These are phyloP conservation scores for Crematogaster levior DNA, from an alignment of 2,888 invertebrate genomes.

Conservation along the genomic window DNA sequence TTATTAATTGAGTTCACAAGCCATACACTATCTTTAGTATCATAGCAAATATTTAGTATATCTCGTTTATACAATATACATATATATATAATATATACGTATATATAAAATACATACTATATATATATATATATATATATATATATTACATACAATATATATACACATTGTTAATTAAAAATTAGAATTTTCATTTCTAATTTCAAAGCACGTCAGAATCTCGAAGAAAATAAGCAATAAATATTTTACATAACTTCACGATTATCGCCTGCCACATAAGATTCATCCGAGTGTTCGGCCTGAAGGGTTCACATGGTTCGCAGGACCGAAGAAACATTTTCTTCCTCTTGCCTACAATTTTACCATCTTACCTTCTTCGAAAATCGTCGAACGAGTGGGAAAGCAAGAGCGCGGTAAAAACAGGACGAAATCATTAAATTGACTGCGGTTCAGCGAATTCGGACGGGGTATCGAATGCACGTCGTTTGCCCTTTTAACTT, in stretches of 20 bases:
- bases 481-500: conserved; percentile 83
- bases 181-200: conserved; percentile 9
- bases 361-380: conserved; percentile 5
- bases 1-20: not conserved
- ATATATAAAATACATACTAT: not conserved
- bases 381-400: conserved; percentile 26
- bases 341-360: conserved; percentile 17
- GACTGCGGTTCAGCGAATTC: conserved; percentile 80
- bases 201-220: not conserved
- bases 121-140: not conserved
- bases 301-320: not conserved
- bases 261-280: conserved; percentile 6
- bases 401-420: conserved; percentile 42
- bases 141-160: not conserved
- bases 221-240: no score
- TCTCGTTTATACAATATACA: not conserved
- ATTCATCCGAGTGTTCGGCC: not conserved
- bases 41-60: conserved; percentile 4
- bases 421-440: conserved; percentile 81
- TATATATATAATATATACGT: not conserved
- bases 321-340: conserved; percentile 51
- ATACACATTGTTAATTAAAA: not conserved
- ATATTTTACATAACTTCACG: conserved; percentile 19
- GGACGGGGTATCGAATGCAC: conserved; percentile 74
- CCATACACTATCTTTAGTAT: not conserved